A percentile compares a stretch with the other conserved stretches of the same genome.
Conservation (phyloP, 1,140 invertebrate species). For the Thrips palmi region DNA sequence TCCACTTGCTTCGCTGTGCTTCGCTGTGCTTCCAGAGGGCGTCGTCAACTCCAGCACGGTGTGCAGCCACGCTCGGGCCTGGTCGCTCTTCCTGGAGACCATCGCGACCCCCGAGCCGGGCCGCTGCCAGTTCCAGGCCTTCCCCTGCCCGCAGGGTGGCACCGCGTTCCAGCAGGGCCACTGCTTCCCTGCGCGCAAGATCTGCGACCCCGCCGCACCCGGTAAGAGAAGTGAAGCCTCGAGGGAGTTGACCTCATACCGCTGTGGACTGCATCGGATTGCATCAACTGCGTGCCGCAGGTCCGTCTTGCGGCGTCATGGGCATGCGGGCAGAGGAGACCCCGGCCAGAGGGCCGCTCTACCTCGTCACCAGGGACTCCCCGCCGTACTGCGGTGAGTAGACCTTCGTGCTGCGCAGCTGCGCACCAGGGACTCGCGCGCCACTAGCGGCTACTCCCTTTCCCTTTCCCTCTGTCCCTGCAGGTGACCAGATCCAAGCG, state of each 20-base stretch:
- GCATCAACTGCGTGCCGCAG: constrained; percentile 10
- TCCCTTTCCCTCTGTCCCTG: constrained; percentile 6
- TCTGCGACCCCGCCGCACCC: constrained; percentile 23
- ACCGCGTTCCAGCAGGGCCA: constrained; percentile 22
- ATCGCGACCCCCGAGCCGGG: constrained; percentile 10
- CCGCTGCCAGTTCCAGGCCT: constrained; percentile 28
- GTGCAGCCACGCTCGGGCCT: constrained; percentile 22
- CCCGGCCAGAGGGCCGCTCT: constrained; percentile 21
- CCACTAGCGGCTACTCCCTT: too few species aligned
- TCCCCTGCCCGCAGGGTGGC: constrained; percentile 25
- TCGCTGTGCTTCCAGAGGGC: constrained; percentile 16
- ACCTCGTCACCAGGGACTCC: constrained; percentile 25
- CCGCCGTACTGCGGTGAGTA: constrained; percentile 28
- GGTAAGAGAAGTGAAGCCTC: constrained; percentile 18
- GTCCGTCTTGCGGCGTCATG: constrained; percentile 18
- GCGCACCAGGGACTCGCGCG: too few species aligned
- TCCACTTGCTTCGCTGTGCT: neutral
- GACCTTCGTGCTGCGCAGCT: too few species aligned
- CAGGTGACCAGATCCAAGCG: constrained; percentile 27
- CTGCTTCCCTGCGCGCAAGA: constrained; percentile 25
- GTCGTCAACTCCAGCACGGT: constrained; percentile 23
- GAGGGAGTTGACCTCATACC: neutral
- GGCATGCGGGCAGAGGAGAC: constrained; percentile 16
- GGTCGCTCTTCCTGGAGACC: constrained; percentile 20
- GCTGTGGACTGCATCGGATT: constrained; percentile 3